phyloP scores from a whole-genome alignment of 2,113 vertebrate genomes.

The Petrocephalus zakoni region DNA sequence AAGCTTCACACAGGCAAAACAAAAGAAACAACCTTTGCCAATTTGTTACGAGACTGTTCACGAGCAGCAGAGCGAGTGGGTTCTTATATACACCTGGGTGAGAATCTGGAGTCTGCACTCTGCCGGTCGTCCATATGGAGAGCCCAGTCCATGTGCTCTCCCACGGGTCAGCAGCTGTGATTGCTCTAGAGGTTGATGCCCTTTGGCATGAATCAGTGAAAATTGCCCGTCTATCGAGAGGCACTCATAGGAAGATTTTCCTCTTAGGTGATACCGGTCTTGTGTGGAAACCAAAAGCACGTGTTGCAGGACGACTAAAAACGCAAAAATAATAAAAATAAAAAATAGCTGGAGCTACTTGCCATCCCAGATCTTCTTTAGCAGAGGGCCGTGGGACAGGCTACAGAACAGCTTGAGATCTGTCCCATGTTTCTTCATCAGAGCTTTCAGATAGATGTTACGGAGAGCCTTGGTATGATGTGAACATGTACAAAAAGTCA shows the following conservation, averaged over 20 bases:
- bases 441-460: background rate
- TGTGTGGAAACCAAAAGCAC: background rate
- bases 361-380: background rate
- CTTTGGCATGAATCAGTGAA: background rate
- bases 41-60: background rate
- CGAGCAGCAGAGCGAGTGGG: background rate
- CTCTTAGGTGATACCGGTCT: background rate
- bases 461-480: background rate
- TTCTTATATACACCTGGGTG: background rate
- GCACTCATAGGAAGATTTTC: background rate
- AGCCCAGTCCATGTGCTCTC: background rate
- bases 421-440: background rate
- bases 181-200: background rate
- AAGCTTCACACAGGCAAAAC: background rate
- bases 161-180: background rate
- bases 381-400: background rate
- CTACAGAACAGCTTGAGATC: background rate
- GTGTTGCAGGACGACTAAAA: background rate
- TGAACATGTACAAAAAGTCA: background rate
- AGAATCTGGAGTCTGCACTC: background rate
- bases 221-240: too few species aligned
- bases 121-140: background rate
- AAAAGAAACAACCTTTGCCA: background rate
- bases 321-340: background rate
- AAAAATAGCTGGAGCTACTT: background rate